These are phyloP conservation scores for Lepidocolaptes lacrymiger DNA, from an alignment of 2,797 vertebrate genomes.

Conservation along the genomic window DNA sequence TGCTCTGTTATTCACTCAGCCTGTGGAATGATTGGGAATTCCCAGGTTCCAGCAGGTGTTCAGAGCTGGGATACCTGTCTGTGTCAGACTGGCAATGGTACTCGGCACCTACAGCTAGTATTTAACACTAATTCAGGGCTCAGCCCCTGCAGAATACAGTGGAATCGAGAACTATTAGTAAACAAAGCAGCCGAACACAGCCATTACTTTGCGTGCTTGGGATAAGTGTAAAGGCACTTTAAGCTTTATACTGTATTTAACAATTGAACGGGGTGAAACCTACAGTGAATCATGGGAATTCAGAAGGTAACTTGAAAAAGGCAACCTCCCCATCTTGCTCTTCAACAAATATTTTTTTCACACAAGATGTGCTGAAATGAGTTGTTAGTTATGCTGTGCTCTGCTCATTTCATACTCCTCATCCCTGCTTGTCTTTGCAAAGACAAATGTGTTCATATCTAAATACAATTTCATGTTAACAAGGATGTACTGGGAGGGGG, in stretches of 20 bases:
- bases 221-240: neutral
- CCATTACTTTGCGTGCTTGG: neutral
- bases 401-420: neutral
- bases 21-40: neutral
- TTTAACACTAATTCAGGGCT: neutral
- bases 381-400: neutral
- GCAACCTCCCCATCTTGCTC: neutral
- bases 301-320: neutral
- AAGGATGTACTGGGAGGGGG: neutral
- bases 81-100: neutral
- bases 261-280: neutral
- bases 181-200: neutral
- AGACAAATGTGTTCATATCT: neutral
- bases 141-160: neutral
- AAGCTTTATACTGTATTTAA: neutral
- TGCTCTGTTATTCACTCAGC: neutral
- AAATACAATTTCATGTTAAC: constrained; percentile 16
- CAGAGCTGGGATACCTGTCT: neutral
- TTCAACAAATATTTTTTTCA: neutral
- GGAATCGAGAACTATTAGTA: neutral
- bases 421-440: neutral
- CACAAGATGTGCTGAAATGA: neutral
- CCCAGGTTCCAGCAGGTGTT: neutral
- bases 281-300: neutral
- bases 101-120: neutral